Base-by-base conservation (phyloP, 1,140 invertebrate species). In the Magallana gigas region DNA sequence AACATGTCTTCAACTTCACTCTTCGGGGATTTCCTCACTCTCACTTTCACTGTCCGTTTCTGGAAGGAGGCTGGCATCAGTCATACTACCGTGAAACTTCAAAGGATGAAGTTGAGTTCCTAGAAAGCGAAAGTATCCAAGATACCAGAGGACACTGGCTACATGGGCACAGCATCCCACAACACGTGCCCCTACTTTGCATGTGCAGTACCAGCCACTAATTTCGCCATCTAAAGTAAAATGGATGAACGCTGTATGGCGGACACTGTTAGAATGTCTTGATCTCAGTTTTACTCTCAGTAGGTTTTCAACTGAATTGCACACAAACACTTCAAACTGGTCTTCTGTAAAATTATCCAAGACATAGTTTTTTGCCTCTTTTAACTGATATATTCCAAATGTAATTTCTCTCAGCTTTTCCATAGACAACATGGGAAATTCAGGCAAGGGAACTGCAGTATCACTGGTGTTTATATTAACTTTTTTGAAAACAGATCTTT, bases 151-250 rank as follows among this genome's bases (percentile, higher is more conserved):
- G 11, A 87, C 83, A 80, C 81, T 84, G 12, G 83, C 23, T 23
- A 87, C 57, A 80, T 87, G 87, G 16, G 87, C 83, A 84, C 62
- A 87, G 29, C 60, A 83, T 36, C 87, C 87, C 14, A 87, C 82
- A 58, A 87, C 87, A 6, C 87, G 48, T 8, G 87, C 87, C 18
- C 87, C 83, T 4, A 82, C 87, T 48, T 80, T 87, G 48, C 87
- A 87, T 36, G 82, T 83, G 58, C 87, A 87, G 48, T 87, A 87
- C 83, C 87, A 87, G 1, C 57, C 87, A n/a, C 3, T 68, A 36
- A 87, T 62, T 81, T 57, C 82, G 56, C 8, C 8, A n/a, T 59
- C 82, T 16, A 18, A n/a, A 29, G 8, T 18, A 36, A 36, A 83
- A 36, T 83, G 12, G 29, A 83, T 83, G 8, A n/a, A 83, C 8